Conservation (phyloP, 2,113 vertebrate species). For the Neoarius graeffei region DNA sequence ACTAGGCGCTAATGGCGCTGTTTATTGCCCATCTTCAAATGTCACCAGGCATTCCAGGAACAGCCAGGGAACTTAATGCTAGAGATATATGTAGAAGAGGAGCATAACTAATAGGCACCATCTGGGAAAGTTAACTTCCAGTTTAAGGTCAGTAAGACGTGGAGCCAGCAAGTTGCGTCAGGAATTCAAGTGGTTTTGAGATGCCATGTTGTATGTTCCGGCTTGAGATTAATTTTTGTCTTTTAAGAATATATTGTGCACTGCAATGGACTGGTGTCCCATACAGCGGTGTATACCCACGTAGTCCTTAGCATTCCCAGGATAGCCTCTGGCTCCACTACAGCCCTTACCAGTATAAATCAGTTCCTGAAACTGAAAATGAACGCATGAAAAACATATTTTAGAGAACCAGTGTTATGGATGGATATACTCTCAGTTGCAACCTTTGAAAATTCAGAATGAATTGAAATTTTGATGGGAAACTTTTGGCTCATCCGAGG, state of each 20-base stretch:
- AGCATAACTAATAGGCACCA: slow-evolving; percentile 21
- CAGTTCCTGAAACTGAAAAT: neutral
- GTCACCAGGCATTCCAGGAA: slow-evolving; percentile 42
- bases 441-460: neutral
- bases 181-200: neutral
- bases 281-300: neutral
- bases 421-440: neutral
- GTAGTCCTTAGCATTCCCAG: neutral
- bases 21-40: slow-evolving; percentile 59
- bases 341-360: neutral
- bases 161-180: neutral
- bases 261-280: neutral
- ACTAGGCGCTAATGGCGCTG: slow-evolving; percentile 62
- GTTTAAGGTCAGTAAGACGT: slow-evolving; percentile 31
- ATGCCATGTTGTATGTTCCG: neutral
- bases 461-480: neutral
- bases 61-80: slow-evolving; percentile 23
- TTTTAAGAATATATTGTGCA: neutral
- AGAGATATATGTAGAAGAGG: slow-evolving; percentile 5
- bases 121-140: slow-evolving; percentile 34
- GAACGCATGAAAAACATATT: neutral
- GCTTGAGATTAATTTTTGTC: neutral
- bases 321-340: neutral
- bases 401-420: neutral
- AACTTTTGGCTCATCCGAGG: neutral